Base-by-base conservation (phyloP, 1,140 invertebrate species). In the Metaphire vulgaris region DNA sequence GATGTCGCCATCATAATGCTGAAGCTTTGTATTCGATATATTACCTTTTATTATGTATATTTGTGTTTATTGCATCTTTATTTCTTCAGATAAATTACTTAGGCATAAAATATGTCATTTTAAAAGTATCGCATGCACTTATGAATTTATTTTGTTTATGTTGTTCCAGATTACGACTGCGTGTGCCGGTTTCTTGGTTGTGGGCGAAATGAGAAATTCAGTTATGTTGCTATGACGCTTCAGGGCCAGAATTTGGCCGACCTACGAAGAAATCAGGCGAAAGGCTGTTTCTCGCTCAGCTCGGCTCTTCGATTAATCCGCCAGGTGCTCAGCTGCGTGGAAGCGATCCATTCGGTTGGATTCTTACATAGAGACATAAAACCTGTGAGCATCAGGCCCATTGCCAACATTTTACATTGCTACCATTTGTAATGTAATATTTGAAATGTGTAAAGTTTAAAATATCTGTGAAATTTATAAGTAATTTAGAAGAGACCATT, bases 171-270 rank as follows among this genome's bases (percentile, higher is more conserved):
- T 77, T 93, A 93, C 83, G 93, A 97, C 82, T 96, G 98, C 85
- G 94, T 97, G 14, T 97, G 95, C 83, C 90, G 95, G 69, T 98
- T 99, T 87, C 97, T 98, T 83, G 97, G 97, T 30, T 99, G 98
- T 89, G 98, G 98, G 65, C 89, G 97, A 64, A 99, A 99, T 86
- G 97, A 99, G 84, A 90, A 95, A 76, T 99, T 99, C 88, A 99
- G 99, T 88, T 99, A 99, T 87, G 95, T 99, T 70, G 97, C 99
- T 77, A 99, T 99, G 98, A 95, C 97, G 83, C 90, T 99, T 28
- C 98, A 99, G 89, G 98, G 95, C 0, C 93, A 96, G 83, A 99
- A 99, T 88, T 88, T 99, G 80, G 98, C 98, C 0, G 98, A 99
- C 87, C 88, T 99, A 76, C 86, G 98, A 69, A 88, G 98, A 41